Base-by-base conservation (phyloP, 2,797 vertebrate species). In the Manis crassicaudata region DNA sequence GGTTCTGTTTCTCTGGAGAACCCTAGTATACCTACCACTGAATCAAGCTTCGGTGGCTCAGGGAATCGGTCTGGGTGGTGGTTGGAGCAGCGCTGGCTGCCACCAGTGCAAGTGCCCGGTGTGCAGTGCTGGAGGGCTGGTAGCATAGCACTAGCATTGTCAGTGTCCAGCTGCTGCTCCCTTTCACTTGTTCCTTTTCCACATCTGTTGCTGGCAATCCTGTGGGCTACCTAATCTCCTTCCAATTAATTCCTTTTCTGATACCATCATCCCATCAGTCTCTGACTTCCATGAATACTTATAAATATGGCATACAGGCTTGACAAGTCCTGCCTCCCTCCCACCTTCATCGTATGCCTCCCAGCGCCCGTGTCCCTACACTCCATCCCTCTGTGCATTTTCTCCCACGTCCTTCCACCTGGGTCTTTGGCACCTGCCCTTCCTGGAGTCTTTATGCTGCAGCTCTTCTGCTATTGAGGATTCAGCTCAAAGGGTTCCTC, bases 301-400 rank as follows among this genome's bases (percentile, higher is more conserved):
- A 27, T 29, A 72, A 29, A 73, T 43, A 16, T 40, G 9, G 54
- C 25, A 65, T n/a, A 63, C 27, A 62, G 81, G 29, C 18, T 52
- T 70, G 21, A 1, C 13, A 13, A 40, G 6, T 20, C 25, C 52
- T 21, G 20, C 29, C 10, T 46, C 37, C 54, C 58, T 70, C 18
- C 58, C 60, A 29, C 4, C 63, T 72, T 63, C 56, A 35, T 46
- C 25, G 29, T 27, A 43, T 5, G 6, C 43, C 37, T 52, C 25
- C 27, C 11, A 76, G 25, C 2, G 23, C 8, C 3, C 4, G 3
- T 25, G 23, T 68, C 8, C 52, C n/a, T 27, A 7, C 0, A 1
- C 35, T 52, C 27, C 21, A 29, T 20, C 37, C 10, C 35, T 77
- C 12, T 0, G 21, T 43, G 0, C 21, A 12, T 27, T 67, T n/a